Evolutionary conservation across 2,888 invertebrate genomes (phyloP).

Genomic region (Ormyrus thymus): DNA sequence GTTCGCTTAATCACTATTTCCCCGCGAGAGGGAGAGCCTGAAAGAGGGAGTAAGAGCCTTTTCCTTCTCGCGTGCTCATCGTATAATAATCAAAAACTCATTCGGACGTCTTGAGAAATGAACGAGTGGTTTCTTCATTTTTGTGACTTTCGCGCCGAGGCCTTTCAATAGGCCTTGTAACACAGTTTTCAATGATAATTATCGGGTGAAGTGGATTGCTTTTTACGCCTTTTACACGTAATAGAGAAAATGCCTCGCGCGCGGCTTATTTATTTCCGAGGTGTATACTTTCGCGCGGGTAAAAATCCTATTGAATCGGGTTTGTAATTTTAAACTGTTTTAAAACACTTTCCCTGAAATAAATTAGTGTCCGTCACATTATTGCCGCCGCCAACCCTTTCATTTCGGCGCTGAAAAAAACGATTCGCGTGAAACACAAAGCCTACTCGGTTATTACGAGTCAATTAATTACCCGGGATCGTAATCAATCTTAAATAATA

Average conservation of each 20-base stretch:
- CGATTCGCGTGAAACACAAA: background rate
- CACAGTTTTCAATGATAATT: slow-evolving; percentile 40
- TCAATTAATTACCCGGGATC: no score
- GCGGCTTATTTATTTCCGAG: background rate
- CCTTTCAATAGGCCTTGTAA: slow-evolving; percentile 37
- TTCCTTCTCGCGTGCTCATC: slow-evolving; percentile 26
- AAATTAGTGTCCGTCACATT: background rate
- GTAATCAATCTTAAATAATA: no score
- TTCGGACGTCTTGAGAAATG: slow-evolving; percentile 30
- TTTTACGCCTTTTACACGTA: slow-evolving; percentile 5
- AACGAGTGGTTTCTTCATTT: slow-evolving; percentile 31
- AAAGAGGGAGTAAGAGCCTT: background rate
- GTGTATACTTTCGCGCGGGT: background rate
- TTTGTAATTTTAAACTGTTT: slow-evolving; percentile 8
- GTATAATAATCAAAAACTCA: slow-evolving; percentile 54
- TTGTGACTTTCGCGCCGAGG: slow-evolving; percentile 30
- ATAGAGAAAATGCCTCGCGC: background rate
- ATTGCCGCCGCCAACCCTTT: background rate
- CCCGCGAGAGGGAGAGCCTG: slow-evolving; percentile 11
- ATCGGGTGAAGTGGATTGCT: slow-evolving; percentile 14
- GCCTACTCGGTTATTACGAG: no score
- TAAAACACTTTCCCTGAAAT: background rate
- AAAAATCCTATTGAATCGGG: background rate
- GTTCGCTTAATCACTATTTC: slow-evolving; percentile 60
- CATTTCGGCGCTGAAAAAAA: background rate